Evolutionary conservation across 2,888 invertebrate genomes (phyloP), one percentile per base, ranked within the genome.

Genomic region (Falcaria lacertinaria): DNA sequence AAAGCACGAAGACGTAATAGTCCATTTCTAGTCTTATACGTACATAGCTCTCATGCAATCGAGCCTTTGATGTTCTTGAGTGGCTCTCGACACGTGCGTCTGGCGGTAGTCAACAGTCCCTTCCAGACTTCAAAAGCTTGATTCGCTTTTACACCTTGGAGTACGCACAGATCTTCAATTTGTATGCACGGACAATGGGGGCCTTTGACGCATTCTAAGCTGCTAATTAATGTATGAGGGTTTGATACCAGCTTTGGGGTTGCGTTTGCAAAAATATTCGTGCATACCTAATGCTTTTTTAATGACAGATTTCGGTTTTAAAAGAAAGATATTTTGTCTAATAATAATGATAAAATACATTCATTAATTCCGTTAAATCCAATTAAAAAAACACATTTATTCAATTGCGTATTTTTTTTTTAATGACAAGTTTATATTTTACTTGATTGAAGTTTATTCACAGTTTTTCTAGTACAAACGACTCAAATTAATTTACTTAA

Each of bases 141-240:
- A 80, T 81, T 80, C 75, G 80, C 83, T 69, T 83, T 83, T 81
- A 81, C 83, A 76, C 82, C 82, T 81, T 74, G 56, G 62, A 74
- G 75, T 67, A 74, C 72, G 67, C 65, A 60, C 64, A 60, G 65
- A 63, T 34, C 54, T 52, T 45, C 59, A 55, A 50, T 52, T 46
- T 34, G 38, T 16, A 37, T 22, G 41, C 35, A 33, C 39, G 46
- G 56, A 60, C 56, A 60, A 61, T 53, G 28, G 47, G 16, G 33
- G 28, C 33, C 43, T 47, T 44, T 47, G 53, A 52, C 54, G 53
- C 41, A 49, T 40, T 48, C 47, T 41, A 43, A 53, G 50, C 39
- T 45, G 49, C 62, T 59, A 60, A 60, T 60, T 61, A 56, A 54
- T 41, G 34, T 47, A 46, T 6, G 13, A 33, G 16, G 14, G 39